A percentile compares a stretch with the other conserved stretches of the same genome.
These are phyloP conservation scores for Clupea harengus DNA, from an alignment of 2,113 vertebrate genomes.

Conservation along the genomic window DNA sequence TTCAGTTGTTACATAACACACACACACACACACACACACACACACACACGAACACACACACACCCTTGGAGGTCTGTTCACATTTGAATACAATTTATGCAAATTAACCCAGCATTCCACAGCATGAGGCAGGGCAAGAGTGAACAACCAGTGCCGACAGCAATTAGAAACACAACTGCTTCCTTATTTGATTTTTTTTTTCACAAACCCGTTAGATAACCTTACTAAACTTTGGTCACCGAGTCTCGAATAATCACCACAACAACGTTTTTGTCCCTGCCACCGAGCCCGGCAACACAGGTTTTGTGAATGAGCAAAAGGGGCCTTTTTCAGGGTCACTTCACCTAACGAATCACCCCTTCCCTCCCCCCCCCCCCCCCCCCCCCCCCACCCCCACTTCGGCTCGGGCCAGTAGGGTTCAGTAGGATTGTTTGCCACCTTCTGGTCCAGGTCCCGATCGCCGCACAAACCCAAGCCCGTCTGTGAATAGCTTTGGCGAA, in stretches of 20 bases:
- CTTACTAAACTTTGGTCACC: background rate
- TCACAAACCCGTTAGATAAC: background rate
- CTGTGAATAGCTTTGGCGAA: conserved; percentile 72
- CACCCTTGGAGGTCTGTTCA: background rate
- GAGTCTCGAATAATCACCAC: background rate
- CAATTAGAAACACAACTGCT: background rate
- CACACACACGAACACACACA: no score
- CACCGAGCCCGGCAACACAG: background rate
- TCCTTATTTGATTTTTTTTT: background rate
- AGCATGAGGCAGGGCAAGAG: background rate
- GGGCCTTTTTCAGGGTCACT: conserved; percentile 5
- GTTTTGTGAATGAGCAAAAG: background rate
- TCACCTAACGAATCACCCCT: background rate
- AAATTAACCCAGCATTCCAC: background rate
- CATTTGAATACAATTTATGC: background rate
- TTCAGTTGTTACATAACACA: background rate
- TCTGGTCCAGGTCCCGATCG: conserved; percentile 72
- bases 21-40: no score
- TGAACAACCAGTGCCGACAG: background rate
- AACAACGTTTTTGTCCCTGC: background rate
- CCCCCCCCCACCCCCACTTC: no score
- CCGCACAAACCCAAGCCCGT: conserved; percentile 69
- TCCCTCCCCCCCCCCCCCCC: no score
- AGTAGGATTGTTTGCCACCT: conserved; percentile 74
- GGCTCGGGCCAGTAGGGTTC: conserved; percentile 47